phyloP scores from a whole-genome alignment of 64 coral and sea anemone genomes.

The Cladopsammia gracilis region DNA sequence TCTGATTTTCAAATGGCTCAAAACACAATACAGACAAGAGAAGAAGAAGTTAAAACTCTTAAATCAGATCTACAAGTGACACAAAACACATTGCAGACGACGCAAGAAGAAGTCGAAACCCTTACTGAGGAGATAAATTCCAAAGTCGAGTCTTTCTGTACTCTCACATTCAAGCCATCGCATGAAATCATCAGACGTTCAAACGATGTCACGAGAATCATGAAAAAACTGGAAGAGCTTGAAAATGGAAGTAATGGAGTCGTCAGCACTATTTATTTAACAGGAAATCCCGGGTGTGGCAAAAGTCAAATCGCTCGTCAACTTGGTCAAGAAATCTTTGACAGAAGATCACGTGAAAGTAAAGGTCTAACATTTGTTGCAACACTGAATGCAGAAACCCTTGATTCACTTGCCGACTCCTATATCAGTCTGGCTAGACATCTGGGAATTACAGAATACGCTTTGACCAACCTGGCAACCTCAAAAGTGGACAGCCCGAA shows the following conservation, averaged over 20 bases:
- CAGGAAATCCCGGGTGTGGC: constrained; percentile 9
- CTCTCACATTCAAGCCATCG: not conserved
- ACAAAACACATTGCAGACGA: not conserved
- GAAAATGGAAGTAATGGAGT: too few relatives aligned
- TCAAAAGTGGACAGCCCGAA: not conserved
- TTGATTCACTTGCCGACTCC: constrained; percentile 22
- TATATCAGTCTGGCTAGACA: constrained; percentile 6
- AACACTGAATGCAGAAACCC: not conserved
- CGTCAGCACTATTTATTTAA: not conserved
- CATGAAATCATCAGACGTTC: not conserved
- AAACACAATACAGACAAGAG: too few relatives aligned
- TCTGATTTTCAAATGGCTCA: too few relatives aligned
- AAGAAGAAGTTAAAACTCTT: too few relatives aligned
- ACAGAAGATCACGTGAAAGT: not conserved
- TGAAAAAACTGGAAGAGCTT: not conserved
- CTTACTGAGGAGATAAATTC: not conserved
- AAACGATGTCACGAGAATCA: not conserved
- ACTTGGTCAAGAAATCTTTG: not conserved
- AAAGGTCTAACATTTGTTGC: not conserved
- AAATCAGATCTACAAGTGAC: not conserved
- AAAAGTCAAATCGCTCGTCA: constrained; percentile 10
- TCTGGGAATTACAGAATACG: constrained; percentile 19
- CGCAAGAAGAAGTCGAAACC: too few relatives aligned
- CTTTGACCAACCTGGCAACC: not conserved
- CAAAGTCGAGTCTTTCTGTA: not conserved